A percentile compares a stretch with the other conserved stretches of the same genome.
Conservation (phyloP, 2,888 invertebrate species). For the Andrena flavipes region DNA sequence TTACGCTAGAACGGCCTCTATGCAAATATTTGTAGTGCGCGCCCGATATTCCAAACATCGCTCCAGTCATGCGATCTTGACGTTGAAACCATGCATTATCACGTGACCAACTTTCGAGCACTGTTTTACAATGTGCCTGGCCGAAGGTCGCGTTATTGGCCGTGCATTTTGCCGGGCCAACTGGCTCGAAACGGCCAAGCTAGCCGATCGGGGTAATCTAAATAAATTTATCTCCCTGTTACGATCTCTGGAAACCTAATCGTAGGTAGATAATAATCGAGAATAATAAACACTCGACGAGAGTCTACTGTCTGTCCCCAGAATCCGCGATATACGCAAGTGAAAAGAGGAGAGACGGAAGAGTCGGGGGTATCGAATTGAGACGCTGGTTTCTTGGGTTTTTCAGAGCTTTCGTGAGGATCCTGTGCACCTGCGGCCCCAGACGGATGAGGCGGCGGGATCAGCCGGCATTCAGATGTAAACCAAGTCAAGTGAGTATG, state of each 20-base stretch:
- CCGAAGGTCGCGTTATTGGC: conserved; percentile 15
- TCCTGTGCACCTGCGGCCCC: conserved; percentile 96
- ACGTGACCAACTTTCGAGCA: conserved; percentile 21
- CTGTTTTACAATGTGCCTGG: conserved; percentile 7
- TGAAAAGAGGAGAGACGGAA: no score
- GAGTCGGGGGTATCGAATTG: not conserved
- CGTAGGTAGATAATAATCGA: no score
- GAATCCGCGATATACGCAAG: no score
- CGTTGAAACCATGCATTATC: conserved; percentile 46
- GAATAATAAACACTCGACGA: no score
- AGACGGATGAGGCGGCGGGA: conserved; percentile 92
- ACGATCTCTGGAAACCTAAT: no score
- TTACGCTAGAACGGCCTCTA: conserved; percentile 56
- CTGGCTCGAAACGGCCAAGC: not conserved
- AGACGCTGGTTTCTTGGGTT: conserved; percentile 50
- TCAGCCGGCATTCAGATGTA: conserved; percentile 93
- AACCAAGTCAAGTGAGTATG: conserved; percentile 92
- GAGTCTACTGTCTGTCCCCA: no score
- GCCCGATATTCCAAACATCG: conserved; percentile 59
- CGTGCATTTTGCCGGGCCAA: not conserved
- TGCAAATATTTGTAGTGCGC: conserved; percentile 71
- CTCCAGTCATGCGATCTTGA: conserved; percentile 69
- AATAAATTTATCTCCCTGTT: not conserved
- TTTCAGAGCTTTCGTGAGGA: conserved; percentile 96
- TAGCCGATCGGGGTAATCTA: not conserved